Conservation (phyloP, 2,797 vertebrate genomes). For the Betta splendens region DNA sequence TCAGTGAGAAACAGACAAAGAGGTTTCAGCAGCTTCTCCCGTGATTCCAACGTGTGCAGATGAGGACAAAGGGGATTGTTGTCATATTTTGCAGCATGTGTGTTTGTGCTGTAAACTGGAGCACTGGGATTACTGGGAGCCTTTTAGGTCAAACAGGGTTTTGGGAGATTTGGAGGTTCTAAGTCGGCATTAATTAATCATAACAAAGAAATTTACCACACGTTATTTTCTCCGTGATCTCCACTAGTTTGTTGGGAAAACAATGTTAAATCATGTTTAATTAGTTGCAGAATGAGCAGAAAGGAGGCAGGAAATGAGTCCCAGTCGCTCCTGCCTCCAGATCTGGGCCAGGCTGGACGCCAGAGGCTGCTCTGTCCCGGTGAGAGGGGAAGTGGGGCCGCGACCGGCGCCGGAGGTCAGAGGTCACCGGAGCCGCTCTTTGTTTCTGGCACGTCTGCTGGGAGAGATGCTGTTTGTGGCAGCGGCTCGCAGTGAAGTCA, state of each 20-base stretch:
- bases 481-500: neutral
- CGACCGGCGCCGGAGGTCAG: slow-evolving; percentile 59
- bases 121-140: slow-evolving; percentile 57
- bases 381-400: slow-evolving; percentile 51
- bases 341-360: slow-evolving; percentile 5
- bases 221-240: neutral
- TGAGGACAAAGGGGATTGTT: slow-evolving; percentile 1
- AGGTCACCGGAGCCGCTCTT: slow-evolving; percentile 29
- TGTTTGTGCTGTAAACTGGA: slow-evolving; percentile 23
- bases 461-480: neutral
- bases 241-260: neutral
- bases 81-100: neutral
- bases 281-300: neutral
- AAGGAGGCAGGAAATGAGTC: neutral
- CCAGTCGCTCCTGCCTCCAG: neutral
- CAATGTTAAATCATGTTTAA: neutral
- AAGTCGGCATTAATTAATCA: slow-evolving; percentile 7
- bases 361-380: slow-evolving; percentile 26
- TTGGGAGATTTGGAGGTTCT: slow-evolving; percentile 30
- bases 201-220: slow-evolving; percentile 23
- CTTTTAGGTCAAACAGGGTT: slow-evolving; percentile 60
- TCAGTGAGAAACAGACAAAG: neutral
- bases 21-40: neutral
- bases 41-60: slow-evolving; percentile 5
- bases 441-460: slow-evolving; percentile 49